Conservation (phyloP, 2,888 invertebrate genomes). For the Orthosia gracilis region DNA sequence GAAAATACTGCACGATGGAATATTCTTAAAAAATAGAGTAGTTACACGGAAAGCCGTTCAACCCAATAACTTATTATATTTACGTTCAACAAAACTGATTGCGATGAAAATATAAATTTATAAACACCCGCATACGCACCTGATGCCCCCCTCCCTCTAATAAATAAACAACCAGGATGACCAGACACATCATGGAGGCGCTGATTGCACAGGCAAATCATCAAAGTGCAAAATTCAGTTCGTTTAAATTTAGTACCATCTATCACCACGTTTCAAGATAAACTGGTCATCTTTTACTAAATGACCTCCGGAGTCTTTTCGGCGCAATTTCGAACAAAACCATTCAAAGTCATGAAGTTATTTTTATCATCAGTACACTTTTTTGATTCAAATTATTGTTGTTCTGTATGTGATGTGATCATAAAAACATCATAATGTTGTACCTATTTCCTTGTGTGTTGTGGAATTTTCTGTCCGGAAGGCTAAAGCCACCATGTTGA, state of each 20-base stretch:
- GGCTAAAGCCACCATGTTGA: constrained; percentile 17
- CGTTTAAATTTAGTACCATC: neutral
- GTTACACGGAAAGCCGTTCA: constrained; percentile 9
- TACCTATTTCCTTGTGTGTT: constrained; percentile 29
- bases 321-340: constrained; percentile 49
- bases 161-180: constrained; percentile 34
- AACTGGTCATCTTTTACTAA: neutral
- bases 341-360: constrained; percentile 26
- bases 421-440: constrained; percentile 25
- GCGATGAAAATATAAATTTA: constrained; percentile 41
- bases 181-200: constrained; percentile 17
- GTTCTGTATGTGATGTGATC: constrained; percentile 14
- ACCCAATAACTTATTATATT: constrained; percentile 18
- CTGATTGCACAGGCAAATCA: neutral
- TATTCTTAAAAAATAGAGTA: neutral
- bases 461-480: constrained; percentile 55
- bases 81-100: constrained; percentile 15
- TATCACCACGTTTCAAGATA: constrained; percentile 1
- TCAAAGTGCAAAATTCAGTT: neutral
- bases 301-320: constrained; percentile 37
- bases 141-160: constrained; percentile 21
- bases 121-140: constrained; percentile 19
- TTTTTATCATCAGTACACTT: constrained; percentile 40
- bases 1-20: neutral
- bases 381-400: constrained; percentile 45